Evolutionary conservation across 2,888 invertebrate species (phyloP), one percentile per base, ranked within the genome.

Genomic region (Augochlorella aurata): DNA sequence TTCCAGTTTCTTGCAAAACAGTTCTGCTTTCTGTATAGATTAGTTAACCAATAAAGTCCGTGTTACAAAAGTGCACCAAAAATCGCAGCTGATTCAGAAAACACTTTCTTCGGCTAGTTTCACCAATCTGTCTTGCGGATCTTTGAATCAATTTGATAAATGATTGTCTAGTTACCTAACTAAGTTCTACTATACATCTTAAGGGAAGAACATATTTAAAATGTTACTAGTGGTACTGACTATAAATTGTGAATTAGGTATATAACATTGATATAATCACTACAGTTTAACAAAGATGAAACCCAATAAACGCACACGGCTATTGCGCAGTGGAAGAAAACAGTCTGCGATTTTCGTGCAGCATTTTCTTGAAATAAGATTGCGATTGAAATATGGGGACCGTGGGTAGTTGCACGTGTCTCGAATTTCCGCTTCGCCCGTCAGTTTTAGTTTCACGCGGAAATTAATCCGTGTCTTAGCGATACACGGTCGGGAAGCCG

Each of bases 401-500:
- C 29, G 7, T 14, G 24, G 58, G 24, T 24, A 16, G 44, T 21
- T 12, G n/a, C 16, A n/a, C 18, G 21, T 2, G 21, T 24, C 73
- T 45, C 29, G 24, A 65, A 65, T 38, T 63, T 65, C 63, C 18
- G 18, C 38, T 16, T 38, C 2, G n/a, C 3, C 12, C 7, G 7
- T 50, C 73, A 10, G 44, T 5, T n/a, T n/a, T n/a, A 16, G 63
- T 38, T 63, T 18, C 10, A 10, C 21, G 58, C 12, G 63, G n/a
- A 73, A 73, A 65, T 73, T 73, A 44, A 38, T 63, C 73, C 73
- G 50, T 50, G 50, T 73, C 49, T 63, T 65, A 21, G 3, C 63
- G 73, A 73, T 65, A 63, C 66, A 73, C 21, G 65, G 24, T 16
- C 16, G 50, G 16, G 38, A 50, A 74, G 38, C 66, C 66, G 21